These are phyloP conservation scores for Ephydatia muelleri DNA, from an alignment of 37 sponge, comb jelly and placozoan species.

Conservation along the genomic window DNA sequence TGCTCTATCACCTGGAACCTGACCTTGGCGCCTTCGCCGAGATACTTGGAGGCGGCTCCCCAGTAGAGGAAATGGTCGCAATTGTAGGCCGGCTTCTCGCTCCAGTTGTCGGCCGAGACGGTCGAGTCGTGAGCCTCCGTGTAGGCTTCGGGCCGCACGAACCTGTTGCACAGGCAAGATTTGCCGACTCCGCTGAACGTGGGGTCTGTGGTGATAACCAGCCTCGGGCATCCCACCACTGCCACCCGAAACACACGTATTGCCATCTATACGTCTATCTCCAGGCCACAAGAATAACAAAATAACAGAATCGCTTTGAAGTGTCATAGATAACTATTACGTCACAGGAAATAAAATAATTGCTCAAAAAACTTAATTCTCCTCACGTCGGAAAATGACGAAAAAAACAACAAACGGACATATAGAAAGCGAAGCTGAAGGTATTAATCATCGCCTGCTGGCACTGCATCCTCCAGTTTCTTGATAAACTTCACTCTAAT, in stretches of 20 bases:
- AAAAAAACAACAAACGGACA: conserved; percentile 3
- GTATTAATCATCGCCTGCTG: conserved; percentile 91
- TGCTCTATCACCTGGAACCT: conserved; percentile 85
- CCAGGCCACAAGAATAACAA: background rate
- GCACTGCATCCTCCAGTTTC: conserved; percentile 96
- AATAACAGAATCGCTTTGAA: background rate
- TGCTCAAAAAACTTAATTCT: background rate
- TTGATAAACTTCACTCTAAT: conserved; percentile 88
- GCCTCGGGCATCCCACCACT: conserved; percentile 65
- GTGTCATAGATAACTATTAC: background rate
- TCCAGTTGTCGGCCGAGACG: conserved; percentile 51
- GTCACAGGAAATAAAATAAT: background rate
- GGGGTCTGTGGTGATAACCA: conserved; percentile 22
- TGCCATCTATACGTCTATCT: conserved; percentile 43
- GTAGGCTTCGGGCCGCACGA: conserved; percentile 61
- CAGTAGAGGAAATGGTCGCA: conserved; percentile 86
- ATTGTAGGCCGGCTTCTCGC: conserved; percentile 28
- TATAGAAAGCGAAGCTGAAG: background rate
- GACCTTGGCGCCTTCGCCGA: conserved; percentile 30
- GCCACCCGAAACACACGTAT: conserved; percentile 61
- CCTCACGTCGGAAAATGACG: background rate
- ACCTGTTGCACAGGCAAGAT: conserved; percentile 78
- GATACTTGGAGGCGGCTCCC: conserved; percentile 69
- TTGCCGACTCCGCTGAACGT: conserved; percentile 69
- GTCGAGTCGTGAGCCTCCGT: conserved; percentile 34